A percentile compares a stretch with the other conserved stretches of the same genome.
Conservation (phyloP, 2,888 invertebrate species). For the Leptinotarsa juncta region DNA sequence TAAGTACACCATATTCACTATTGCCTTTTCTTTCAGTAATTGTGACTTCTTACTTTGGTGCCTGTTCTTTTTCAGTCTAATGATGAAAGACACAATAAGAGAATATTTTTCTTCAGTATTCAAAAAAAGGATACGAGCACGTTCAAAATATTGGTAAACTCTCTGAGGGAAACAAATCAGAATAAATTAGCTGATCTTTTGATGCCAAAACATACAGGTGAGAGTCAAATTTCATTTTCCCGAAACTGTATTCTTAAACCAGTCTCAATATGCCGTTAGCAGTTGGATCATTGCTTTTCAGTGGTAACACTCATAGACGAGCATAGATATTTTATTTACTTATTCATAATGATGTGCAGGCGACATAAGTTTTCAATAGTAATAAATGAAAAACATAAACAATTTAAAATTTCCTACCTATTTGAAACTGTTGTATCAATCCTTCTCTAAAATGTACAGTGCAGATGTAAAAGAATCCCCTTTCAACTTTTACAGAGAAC, state of each 20-base stretch:
- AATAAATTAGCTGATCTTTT: slow-evolving; percentile 39
- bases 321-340: too few relatives aligned
- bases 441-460: too few relatives aligned
- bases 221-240: not conserved
- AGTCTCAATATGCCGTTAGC: too few relatives aligned
- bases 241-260: not conserved
- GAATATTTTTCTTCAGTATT: slow-evolving; percentile 49
- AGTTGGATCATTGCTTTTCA: too few relatives aligned
- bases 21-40: not conserved
- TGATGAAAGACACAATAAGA: slow-evolving; percentile 51
- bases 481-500: too few relatives aligned
- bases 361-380: too few relatives aligned
- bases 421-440: too few relatives aligned
- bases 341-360: too few relatives aligned
- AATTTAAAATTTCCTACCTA: too few relatives aligned
- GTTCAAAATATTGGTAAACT: slow-evolving; percentile 43
- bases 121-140: slow-evolving; percentile 49
- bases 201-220: slow-evolving; percentile 25
- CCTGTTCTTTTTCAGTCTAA: slow-evolving; percentile 35
- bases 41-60: not conserved
- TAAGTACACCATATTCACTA: slow-evolving; percentile 35
- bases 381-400: too few relatives aligned
- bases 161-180: slow-evolving; percentile 45
- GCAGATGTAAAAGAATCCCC: too few relatives aligned
- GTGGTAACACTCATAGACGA: too few relatives aligned